Evolutionary conservation across 2,797 vertebrate genomes (phyloP), one percentile per base, ranked within the genome.

Genomic region (Alouatta caraya): DNA sequence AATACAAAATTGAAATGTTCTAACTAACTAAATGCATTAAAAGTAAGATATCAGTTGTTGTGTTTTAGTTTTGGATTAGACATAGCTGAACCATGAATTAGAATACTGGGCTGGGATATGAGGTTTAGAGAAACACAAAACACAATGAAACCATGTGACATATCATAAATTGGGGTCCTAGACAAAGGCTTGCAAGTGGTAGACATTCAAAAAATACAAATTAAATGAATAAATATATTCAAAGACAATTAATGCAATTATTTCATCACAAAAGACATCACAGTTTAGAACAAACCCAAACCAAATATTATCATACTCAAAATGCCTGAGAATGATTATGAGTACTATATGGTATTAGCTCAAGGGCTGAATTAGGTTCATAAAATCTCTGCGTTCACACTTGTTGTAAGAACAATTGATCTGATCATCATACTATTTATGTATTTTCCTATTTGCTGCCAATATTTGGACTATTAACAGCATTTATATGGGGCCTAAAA

Each of bases 401-500:
- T 55, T 55, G 5, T 14, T 44, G 1, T 96, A 72, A 28, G 13
- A 88, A 70, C 4, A 90, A 11, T 67, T 22, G 42, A 61, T 85
- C 52, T 70, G 42, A 92, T 73, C 57, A 85, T 26, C 76, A 48
- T 1, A 70, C 1, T 13, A 11, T 82, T 78, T 48, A 42, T 52
- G 30, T 48, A 28, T 81, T 88, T 2, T 87, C n/a, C 55, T 82
- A 83, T 88, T 92, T 94, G 78, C 72, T 92, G 46, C 21, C 57
- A 93, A 39, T 84, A 94, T 30, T 8, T 8, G n/a, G 9, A 14
- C 21, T 81, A 61, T 83, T 93, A 83, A 52, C 24, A 88, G 22
- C 3, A 87, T 79, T n/a, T 87, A 86, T 78, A 48, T 61, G 28
- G 37, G 84, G 10, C 24, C 21, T 89, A 70, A 96, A 39, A 37